These are phyloP conservation scores for Tribolium castaneum DNA, from an alignment of 1,140 invertebrate genomes.

Conservation along the genomic window DNA sequence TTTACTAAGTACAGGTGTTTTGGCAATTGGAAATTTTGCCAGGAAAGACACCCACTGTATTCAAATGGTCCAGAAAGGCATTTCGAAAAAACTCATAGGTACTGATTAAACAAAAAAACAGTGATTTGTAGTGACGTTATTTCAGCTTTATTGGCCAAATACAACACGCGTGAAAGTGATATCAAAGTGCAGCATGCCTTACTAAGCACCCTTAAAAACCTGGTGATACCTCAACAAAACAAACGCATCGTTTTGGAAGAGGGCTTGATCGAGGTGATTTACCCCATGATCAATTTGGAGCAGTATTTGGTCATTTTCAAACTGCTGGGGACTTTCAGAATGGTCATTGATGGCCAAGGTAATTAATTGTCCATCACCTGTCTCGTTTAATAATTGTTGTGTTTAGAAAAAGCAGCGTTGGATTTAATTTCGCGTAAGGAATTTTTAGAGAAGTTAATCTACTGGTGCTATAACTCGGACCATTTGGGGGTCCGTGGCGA, in stretches of 20 bases:
- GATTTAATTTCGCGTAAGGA: conserved; percentile 69
- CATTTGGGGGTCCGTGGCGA: conserved; percentile 88
- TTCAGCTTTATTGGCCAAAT: conserved; percentile 55
- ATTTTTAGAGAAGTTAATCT: conserved; percentile 74
- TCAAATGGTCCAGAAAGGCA: conserved; percentile 82
- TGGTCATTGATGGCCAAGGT: conserved; percentile 86
- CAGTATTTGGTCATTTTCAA: conserved; percentile 87
- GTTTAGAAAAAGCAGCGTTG: conserved; percentile 72
- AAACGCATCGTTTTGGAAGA: conserved; percentile 78
- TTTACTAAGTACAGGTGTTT: conserved; percentile 81
- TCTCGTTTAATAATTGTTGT: neutral
- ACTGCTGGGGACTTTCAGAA: conserved; percentile 84
- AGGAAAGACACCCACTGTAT: conserved; percentile 86
- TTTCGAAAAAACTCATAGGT: conserved; percentile 80
- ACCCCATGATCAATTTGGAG: conserved; percentile 79
- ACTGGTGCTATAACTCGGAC: conserved; percentile 83
- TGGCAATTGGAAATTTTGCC: conserved; percentile 91
- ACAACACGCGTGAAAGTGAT: conserved; percentile 63
- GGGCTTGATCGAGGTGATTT: conserved; percentile 78
- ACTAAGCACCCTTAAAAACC: conserved; percentile 83
- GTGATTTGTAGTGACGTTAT: neutral
- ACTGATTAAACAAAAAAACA: conserved; percentile 1
- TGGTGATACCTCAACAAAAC: conserved; percentile 83
- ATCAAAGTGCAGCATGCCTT: conserved; percentile 85
- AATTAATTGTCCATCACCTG: neutral